phyloP scores from a whole-genome alignment of 2,797 vertebrate genomes.

The Centroberyx gerrardi region DNA sequence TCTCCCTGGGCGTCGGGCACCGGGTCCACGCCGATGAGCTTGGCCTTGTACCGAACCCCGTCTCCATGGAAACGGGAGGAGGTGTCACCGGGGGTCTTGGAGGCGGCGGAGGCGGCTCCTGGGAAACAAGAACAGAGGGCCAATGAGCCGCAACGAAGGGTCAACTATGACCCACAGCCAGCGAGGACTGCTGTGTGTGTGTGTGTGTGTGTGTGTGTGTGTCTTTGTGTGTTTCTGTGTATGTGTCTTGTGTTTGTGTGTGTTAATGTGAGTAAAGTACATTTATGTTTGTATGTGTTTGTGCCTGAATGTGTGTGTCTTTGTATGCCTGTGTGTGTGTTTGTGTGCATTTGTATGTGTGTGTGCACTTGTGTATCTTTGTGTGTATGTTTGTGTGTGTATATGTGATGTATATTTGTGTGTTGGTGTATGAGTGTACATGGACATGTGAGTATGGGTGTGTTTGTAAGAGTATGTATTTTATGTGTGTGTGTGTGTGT shows the following conservation, averaged over 20 bases:
- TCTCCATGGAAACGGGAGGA: slow-evolving; percentile 80
- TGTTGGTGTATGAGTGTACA: slow-evolving; percentile 10
- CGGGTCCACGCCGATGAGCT: slow-evolving; percentile 85
- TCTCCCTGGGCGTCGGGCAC: slow-evolving; percentile 77
- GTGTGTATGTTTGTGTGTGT: background rate
- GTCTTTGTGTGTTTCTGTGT: too few relatives aligned
- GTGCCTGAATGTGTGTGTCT: slow-evolving; percentile 7
- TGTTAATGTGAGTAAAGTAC: background rate
- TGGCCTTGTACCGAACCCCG: slow-evolving; percentile 86
- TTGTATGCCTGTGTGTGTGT: slow-evolving; percentile 5
- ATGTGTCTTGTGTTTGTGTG: background rate
- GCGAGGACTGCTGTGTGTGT: background rate
- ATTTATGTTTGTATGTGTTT: slow-evolving; percentile 28
- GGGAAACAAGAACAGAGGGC: slow-evolving; percentile 34
- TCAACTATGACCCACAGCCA: background rate
- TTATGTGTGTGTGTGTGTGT: background rate
- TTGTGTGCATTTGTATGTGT: slow-evolving; percentile 10
- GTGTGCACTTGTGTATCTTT: background rate
- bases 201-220: slow-evolving; percentile 13
- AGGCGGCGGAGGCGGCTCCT: slow-evolving; percentile 30
- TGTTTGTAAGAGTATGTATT: slow-evolving; percentile 26
- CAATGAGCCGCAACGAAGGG: background rate
- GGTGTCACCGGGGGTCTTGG: slow-evolving; percentile 17
- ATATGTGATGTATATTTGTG: background rate
- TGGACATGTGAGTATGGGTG: slow-evolving; percentile 12